Conservation (phyloP, 92 coral and sea anemone species). For the Anthopleura xanthogrammica region DNA sequence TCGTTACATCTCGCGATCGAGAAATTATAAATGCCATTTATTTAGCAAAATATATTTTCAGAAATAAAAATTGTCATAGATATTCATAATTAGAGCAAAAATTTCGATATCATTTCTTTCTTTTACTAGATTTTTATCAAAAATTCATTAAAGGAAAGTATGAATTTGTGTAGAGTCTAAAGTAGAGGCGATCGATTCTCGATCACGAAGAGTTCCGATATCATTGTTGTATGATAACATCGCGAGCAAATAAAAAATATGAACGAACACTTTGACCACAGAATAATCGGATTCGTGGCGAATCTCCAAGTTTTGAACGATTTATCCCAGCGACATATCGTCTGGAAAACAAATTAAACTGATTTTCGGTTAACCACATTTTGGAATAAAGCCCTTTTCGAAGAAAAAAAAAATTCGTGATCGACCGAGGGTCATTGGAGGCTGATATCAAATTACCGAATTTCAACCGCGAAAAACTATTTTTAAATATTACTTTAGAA, state of each 20-base stretch:
- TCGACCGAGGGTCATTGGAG: background rate
- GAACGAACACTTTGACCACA: background rate
- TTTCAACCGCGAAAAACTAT: background rate
- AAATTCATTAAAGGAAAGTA: background rate
- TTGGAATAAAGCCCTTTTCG: background rate
- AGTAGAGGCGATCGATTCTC: background rate
- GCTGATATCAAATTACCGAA: background rate
- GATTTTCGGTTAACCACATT: constrained; percentile 3
- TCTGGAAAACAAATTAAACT: background rate
- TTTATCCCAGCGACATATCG: background rate
- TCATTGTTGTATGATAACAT: background rate
- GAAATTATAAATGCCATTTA: too few relatives aligned
- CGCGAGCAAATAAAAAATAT: constrained; percentile 3
- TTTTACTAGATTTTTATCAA: background rate
- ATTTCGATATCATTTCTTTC: background rate
- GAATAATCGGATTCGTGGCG: background rate
- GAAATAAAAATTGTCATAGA: too few relatives aligned
- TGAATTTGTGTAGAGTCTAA: background rate
- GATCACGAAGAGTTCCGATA: background rate
- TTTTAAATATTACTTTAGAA: background rate
- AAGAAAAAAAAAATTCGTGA: background rate
- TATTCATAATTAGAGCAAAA: background rate
- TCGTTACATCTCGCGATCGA: background rate
- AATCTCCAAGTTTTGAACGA: background rate
- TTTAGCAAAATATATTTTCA: too few relatives aligned